phyloP scores from a whole-genome alignment of 2,797 vertebrate species.

The Oreortyx pictus region DNA sequence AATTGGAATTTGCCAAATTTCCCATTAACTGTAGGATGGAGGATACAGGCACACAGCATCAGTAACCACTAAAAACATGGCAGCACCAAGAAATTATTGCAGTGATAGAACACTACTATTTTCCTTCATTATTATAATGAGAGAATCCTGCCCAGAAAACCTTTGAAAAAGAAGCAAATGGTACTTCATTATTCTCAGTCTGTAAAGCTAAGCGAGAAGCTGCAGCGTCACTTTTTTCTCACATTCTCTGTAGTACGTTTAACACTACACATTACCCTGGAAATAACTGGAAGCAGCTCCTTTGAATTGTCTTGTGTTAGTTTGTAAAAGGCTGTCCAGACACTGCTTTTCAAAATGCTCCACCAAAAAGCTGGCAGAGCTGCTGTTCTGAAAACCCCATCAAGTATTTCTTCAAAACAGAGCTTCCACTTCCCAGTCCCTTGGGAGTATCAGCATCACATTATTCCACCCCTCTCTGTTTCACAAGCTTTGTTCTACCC shows the following conservation, averaged over 20 bases:
- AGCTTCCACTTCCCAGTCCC: neutral
- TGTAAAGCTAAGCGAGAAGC: neutral
- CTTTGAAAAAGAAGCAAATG: neutral
- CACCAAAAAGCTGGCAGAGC: rapidly evolving
- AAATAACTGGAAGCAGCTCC: neutral
- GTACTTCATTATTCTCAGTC: neutral
- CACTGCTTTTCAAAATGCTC: neutral
- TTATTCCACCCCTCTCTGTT: rapidly evolving
- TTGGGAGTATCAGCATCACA: neutral
- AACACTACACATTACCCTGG: neutral
- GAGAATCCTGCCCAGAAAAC: neutral
- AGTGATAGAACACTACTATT: neutral
- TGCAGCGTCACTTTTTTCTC: rapidly evolving
- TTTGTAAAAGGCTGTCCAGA: neutral
- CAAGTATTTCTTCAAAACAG: neutral
- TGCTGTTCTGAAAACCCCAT: neutral
- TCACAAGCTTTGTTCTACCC: neutral
- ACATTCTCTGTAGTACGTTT: neutral
- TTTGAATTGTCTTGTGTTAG: neutral
- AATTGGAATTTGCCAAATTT: rapidly evolving
- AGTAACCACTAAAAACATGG: neutral
- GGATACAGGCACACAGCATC: neutral
- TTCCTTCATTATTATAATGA: neutral
- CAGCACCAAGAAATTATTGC: neutral
- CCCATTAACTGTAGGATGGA: rapidly evolving